Evolutionary conservation across 1,140 invertebrate genomes (phyloP), one percentile per base, ranked within the genome.

Genomic region (Neodiprion lecontei): DNA sequence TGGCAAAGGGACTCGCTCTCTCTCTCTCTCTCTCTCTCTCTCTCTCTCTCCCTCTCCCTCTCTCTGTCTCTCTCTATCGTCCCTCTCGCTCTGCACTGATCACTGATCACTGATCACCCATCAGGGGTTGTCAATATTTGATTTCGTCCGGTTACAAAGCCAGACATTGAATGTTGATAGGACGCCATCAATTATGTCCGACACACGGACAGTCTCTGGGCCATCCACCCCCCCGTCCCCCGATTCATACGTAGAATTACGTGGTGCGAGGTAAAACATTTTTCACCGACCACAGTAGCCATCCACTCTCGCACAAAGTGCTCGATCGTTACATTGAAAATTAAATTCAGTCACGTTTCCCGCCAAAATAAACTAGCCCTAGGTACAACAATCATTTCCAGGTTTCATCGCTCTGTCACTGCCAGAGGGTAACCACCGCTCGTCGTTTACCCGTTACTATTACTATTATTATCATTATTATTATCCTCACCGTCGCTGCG

Each of bases 111-210:
- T 17, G 53, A 7, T 61, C 53, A 73, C 74, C 75, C 72, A 77
- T 75, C 80, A 80, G 67, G 21, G 67, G 75, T 79, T 83, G 84
- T 85, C 82, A 83, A 84, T 82, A 82, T 85, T 85, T 85, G 82
- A 82, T 79, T 75, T 69, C 75, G 77, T 78, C 73, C 73, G 75
- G 78, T 85, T 80, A 84, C 81, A 81, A 79, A 82, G 76, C 74
- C 48, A 79, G 53, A 79, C 79, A 82, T 82, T 84, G 81, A 80
- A 81, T 80, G 77, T 81, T 61, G 53, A 40, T 40, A 40, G 28
- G 79, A 78, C 77, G 75, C 84, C 83, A 83, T 84, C 83, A 85
- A 85, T 85, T 85, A 85, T 85, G 82, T 80, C 82, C 84, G 83
- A 84, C 79, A 84, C 82, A 77, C 53, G 11, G 53, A 61, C 81